These are phyloP conservation scores for Pseudobourletiella spinata DNA, from an alignment of 1,140 invertebrate species.

Conservation along the genomic window DNA sequence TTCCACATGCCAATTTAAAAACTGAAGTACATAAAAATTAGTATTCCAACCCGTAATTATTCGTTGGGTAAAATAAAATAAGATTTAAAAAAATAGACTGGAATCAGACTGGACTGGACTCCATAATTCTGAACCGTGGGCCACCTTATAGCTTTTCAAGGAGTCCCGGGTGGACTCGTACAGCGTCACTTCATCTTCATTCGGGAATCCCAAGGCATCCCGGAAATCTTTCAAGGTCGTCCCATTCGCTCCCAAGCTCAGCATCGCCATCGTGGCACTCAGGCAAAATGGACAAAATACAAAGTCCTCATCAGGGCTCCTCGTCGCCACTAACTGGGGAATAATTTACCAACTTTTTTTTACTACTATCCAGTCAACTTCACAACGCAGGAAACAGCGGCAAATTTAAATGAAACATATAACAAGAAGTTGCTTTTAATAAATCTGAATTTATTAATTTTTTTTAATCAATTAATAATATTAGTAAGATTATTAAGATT, in stretches of 20 bases:
- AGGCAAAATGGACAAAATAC: slow-evolving; percentile 24
- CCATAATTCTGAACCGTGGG: neutral
- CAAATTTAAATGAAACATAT: too few relatives aligned
- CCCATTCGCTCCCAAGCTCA: slow-evolving; percentile 9
- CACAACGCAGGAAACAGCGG: too few relatives aligned
- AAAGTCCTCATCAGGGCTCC: slow-evolving; percentile 5
- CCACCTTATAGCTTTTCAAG: neutral
- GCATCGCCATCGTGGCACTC: slow-evolving; percentile 11
- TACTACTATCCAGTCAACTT: too few relatives aligned
- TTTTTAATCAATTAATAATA: too few relatives aligned
- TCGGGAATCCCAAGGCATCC: slow-evolving; percentile 2
- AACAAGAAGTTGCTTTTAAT: too few relatives aligned
- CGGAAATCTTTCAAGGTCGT: slow-evolving; percentile 8
- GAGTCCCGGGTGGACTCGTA: too few relatives aligned
- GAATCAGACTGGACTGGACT: neutral
- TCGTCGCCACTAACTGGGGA: too few relatives aligned
- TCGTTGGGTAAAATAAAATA: too few relatives aligned
- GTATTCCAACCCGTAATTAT: neutral
- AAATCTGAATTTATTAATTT: too few relatives aligned
- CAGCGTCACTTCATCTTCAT: neutral
- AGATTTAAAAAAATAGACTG: too few relatives aligned
- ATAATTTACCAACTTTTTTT: too few relatives aligned
- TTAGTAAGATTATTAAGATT: too few relatives aligned
- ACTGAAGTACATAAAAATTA: neutral
- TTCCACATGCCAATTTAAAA: neutral